These are phyloP conservation scores for Drosophila pseudotakahashii DNA, from an alignment of 2,888 invertebrate genomes.

Conservation along the genomic window DNA sequence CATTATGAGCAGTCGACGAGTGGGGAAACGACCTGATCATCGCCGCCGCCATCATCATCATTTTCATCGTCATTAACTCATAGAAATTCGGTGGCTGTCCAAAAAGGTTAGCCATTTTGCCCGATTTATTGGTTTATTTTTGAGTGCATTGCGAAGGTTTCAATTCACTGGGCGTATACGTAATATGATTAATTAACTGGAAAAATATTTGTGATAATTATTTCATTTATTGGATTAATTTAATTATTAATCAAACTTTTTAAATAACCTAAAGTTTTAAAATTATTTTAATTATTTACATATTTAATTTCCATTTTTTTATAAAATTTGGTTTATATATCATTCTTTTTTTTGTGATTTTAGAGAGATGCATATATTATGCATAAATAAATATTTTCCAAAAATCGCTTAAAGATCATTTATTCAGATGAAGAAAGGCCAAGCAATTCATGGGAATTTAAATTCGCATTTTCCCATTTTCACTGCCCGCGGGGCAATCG, in stretches of 20 bases:
- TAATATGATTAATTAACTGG: background rate
- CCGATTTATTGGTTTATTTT: background rate
- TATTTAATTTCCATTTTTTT: no score
- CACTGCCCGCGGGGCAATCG: background rate
- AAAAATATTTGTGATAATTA: background rate
- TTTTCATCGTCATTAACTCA: slow-evolving; percentile 11
- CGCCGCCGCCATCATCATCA: slow-evolving; percentile 10
- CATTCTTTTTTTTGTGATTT: no score
- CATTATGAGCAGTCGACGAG: slow-evolving; percentile 31
- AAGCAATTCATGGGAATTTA: background rate
- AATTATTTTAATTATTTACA: no score
- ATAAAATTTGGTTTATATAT: no score
- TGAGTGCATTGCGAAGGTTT: background rate
- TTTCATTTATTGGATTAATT: no score
- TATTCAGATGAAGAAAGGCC: background rate
- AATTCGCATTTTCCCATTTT: background rate
- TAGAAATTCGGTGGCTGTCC: slow-evolving; percentile 8
- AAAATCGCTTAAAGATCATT: background rate
- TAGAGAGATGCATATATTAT: no score
- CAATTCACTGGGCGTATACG: slow-evolving; percentile 4
- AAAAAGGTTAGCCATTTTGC: background rate
- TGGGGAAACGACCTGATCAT: slow-evolving; percentile 14
- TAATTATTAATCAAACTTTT: no score
- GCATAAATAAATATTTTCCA: no score
- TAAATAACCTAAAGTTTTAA: no score